These are phyloP conservation scores for Leuciscus waleckii DNA, from an alignment of 2,797 vertebrate species.

Conservation along the genomic window DNA sequence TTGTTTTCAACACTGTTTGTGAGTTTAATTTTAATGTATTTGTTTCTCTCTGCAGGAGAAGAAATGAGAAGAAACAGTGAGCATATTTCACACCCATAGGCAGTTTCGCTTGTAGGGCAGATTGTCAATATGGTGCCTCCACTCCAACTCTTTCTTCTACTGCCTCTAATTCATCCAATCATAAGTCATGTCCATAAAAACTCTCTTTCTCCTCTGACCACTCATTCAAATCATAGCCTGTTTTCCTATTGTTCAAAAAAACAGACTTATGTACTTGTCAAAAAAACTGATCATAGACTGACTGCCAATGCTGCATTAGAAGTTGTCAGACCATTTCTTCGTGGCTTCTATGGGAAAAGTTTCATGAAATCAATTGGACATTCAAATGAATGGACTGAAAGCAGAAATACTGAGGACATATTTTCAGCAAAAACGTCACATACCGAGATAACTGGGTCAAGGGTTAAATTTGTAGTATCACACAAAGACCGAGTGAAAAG, in stretches of 20 bases:
- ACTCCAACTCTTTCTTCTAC: constrained; percentile 67
- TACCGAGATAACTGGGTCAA: constrained; percentile 44
- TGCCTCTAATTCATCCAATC: constrained; percentile 65
- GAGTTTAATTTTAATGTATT: constrained; percentile 28
- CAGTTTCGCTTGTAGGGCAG: constrained; percentile 59
- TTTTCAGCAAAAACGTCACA: constrained; percentile 46
- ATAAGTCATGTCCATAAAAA: constrained; percentile 69
- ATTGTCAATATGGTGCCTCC: constrained; percentile 66
- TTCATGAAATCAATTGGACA: background rate
- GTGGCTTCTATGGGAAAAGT: constrained; percentile 3
- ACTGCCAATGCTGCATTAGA: background rate
- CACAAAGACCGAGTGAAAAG: constrained; percentile 63
- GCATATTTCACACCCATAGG: constrained; percentile 68
- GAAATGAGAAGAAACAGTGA: constrained; percentile 43
- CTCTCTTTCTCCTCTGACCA: constrained; percentile 65
- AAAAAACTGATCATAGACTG: constrained; percentile 53
- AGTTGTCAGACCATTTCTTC: constrained; percentile 15
- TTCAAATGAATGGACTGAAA: constrained; percentile 22
- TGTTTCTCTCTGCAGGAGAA: constrained; percentile 41
- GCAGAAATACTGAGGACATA: background rate
- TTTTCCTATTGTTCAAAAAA: constrained; percentile 65
- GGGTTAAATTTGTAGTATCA: constrained; percentile 49
- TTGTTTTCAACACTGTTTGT: background rate
- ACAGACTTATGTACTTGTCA: constrained; percentile 70
- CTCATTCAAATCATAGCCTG: constrained; percentile 61